A percentile compares a stretch with the other conserved stretches of the same genome.
These are phyloP conservation scores for Hippopotamus amphibius DNA, from an alignment of 2,113 vertebrate species.

Conservation along the genomic window DNA sequence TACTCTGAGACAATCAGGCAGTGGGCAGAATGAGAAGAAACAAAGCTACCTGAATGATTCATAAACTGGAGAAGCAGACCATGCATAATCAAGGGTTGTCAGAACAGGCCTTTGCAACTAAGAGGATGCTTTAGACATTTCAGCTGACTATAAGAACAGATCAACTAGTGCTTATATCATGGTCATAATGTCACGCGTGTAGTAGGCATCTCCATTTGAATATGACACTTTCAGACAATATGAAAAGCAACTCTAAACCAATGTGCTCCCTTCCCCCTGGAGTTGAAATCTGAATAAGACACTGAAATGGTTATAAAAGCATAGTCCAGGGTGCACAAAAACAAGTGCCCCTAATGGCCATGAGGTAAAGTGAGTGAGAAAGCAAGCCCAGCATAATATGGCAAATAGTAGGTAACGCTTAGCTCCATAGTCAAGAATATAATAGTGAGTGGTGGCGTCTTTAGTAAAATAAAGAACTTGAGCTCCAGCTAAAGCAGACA, in stretches of 20 bases:
- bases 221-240: background rate
- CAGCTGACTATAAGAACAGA: background rate
- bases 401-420: background rate
- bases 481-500: background rate
- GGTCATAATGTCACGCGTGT: background rate
- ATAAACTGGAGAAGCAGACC: slow-evolving; percentile 26
- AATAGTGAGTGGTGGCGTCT: background rate
- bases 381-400: background rate
- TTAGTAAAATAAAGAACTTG: background rate
- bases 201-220: slow-evolving; percentile 23
- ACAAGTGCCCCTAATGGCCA: background rate
- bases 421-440: background rate
- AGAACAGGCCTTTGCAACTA: background rate
- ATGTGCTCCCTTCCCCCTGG: background rate
- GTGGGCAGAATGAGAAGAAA: background rate
- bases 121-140: background rate
- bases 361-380: background rate
- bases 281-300: background rate
- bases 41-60: slow-evolving; percentile 44
- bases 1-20: background rate
- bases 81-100: slow-evolving; percentile 25
- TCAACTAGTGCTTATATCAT: background rate
- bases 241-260: background rate
- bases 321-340: background rate
- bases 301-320: background rate